Percentiles rank a stretch among this genome's conserved stretches.
These are phyloP conservation scores for Aegithalos caudatus DNA, from an alignment of 2,113 vertebrate genomes.

Conservation along the genomic window DNA sequence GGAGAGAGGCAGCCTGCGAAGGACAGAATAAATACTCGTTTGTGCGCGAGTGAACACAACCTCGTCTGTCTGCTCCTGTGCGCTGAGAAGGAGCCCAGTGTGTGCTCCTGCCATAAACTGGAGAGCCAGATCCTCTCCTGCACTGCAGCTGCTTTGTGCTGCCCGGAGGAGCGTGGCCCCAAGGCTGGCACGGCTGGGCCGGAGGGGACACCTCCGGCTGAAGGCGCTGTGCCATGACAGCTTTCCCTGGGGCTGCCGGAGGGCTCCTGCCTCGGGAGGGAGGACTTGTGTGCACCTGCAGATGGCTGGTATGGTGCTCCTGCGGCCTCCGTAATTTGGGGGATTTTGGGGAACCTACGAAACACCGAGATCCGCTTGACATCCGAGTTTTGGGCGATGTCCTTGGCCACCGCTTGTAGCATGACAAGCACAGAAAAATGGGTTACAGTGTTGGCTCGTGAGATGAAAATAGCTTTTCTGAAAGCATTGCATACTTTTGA, in stretches of 20 bases:
- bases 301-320: neutral
- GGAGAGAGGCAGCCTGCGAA: neutral
- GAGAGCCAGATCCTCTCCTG: neutral
- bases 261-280: fast-evolving
- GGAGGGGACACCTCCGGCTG: neutral
- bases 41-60: neutral
- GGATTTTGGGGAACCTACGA: fast-evolving
- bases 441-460: neutral
- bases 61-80: neutral
- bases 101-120: neutral
- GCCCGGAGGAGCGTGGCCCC: neutral
- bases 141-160: neutral
- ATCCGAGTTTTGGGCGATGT: neutral
- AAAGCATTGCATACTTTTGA: neutral
- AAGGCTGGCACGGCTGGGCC: neutral
- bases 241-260: fast-evolving
- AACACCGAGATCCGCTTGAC: neutral
- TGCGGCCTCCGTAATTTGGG: fast-evolving
- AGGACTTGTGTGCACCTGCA: neutral
- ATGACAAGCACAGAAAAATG: neutral
- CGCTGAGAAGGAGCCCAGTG: neutral
- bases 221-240: fast-evolving
- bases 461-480: neutral
- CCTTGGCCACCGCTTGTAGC: neutral
- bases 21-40: neutral